Conservation (phyloP, 2,113 vertebrate genomes). For the Zosterops pallidus region DNA sequence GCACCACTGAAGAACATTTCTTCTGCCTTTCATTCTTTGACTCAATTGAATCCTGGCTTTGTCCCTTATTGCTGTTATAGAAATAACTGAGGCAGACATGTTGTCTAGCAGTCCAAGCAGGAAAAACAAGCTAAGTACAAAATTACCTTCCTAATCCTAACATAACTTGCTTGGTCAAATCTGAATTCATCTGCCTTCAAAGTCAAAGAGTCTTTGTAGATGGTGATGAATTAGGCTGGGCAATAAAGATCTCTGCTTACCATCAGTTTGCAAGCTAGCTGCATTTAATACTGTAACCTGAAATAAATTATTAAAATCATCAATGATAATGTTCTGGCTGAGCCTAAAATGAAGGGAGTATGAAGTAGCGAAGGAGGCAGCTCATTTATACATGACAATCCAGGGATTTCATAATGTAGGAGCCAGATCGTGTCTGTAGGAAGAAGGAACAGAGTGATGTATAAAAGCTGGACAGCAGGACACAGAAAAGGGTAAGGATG, state of each 20-base stretch:
- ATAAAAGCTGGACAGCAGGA: neutral
- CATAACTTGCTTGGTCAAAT: neutral
- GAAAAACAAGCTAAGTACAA: neutral
- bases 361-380: neutral
- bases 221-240: neutral
- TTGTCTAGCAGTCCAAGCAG: neutral
- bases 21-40: conserved; percentile 19
- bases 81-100: neutral
- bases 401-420: neutral
- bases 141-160: neutral
- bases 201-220: neutral
- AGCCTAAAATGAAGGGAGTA: neutral
- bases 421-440: neutral
- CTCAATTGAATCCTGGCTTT: conserved; percentile 40
- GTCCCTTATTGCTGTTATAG: neutral
- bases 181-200: neutral
- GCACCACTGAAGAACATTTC: neutral
- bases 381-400: neutral
- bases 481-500: neutral
- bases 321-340: neutral
- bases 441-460: neutral
- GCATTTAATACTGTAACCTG: neutral
- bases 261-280: neutral
- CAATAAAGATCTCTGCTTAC: neutral
- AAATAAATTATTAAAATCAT: neutral